Base-by-base conservation (phyloP, 2,113 vertebrate species). In the Sylvietta virens region DNA sequence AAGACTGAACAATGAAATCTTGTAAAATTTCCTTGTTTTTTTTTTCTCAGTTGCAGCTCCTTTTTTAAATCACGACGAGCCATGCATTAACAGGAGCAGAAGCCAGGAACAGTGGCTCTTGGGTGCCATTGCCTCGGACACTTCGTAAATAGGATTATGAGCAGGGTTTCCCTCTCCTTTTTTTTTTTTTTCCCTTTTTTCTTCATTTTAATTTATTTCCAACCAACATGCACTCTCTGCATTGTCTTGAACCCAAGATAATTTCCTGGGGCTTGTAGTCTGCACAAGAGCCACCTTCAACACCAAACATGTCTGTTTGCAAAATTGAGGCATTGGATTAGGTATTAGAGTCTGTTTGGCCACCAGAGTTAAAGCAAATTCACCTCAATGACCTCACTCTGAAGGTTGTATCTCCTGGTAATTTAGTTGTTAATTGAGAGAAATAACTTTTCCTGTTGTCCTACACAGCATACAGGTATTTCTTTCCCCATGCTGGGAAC, bases 171-270 rank as follows among this genome's bases (percentile, higher is more conserved):
- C 11, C 11, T 6, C 16, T 14, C 15, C 5, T 16, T 39, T 20
- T 35, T 17, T 17, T 21, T 11, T 28, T 11, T 13, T 2, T 16
- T 33, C 0, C 9, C 5, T 15, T 11, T 13, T 18, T 48, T 37
- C 57, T 53, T 24, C 53, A 9, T 48, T 24, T 16, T 11, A 54
- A 47, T 69, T 79, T 47, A 15, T 31, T 65, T 64, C 23, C 33
- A 39, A 23, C 8, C 13, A 23, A 7, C 8, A 65, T 31, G 12
- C 2, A 1, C 5, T 1, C 3, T 2, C 4, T 0, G 1, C 6
- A 20, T 9, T 70, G 4, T 69, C 62, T 37, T 66, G 28, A 88
- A 45, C 9, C 28, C 47, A 58, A 28, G 7, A 48, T n/a, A 40
- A 15, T 57, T 69, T 60, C n/a, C 28, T 42, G 44, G 8, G 40